Evolutionary conservation across 53 echinoderm and acorn worm species (phyloP).

Genomic region (Henricia sp.): DNA sequence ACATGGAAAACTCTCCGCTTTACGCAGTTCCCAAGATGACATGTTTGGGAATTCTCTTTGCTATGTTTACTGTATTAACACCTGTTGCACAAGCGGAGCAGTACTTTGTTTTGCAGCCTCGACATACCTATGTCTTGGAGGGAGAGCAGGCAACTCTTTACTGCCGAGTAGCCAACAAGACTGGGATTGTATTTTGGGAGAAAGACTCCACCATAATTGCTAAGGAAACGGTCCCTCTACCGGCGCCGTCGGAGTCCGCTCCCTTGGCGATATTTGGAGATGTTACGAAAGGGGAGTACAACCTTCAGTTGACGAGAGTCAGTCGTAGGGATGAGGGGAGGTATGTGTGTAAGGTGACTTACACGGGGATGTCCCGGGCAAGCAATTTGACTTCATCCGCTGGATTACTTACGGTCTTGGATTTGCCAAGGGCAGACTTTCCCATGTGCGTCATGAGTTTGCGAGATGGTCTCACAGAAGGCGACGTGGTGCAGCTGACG

Average conservation of each 20-base stretch:
- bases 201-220: constrained; percentile 71
- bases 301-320: constrained; percentile 76
- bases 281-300: constrained; percentile 77
- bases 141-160: constrained; percentile 81
- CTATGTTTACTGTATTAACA: background rate
- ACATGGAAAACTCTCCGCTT: too few species aligned
- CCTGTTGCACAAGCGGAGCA: constrained; percentile 26
- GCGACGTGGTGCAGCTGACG: constrained; percentile 81
- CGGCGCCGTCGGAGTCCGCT: constrained; percentile 19
- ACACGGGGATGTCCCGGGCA: background rate
- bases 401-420: constrained; percentile 46
- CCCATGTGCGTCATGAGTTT: constrained; percentile 81
- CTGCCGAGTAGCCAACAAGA: constrained; percentile 69
- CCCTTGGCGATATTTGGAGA: constrained; percentile 87
- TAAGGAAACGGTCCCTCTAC: constrained; percentile 14
- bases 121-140: constrained; percentile 61
- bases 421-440: constrained; percentile 36
- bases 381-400: constrained; percentile 67
- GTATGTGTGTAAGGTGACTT: constrained; percentile 76
- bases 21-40: too few species aligned
- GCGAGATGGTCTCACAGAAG: constrained; percentile 63
- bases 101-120: constrained; percentile 54
- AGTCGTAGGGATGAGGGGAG: constrained; percentile 58
- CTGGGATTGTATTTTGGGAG: constrained; percentile 78
- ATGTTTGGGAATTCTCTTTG: background rate